Conservation (phyloP, 2,888 invertebrate genomes). For the Emmelina monodactyla region DNA sequence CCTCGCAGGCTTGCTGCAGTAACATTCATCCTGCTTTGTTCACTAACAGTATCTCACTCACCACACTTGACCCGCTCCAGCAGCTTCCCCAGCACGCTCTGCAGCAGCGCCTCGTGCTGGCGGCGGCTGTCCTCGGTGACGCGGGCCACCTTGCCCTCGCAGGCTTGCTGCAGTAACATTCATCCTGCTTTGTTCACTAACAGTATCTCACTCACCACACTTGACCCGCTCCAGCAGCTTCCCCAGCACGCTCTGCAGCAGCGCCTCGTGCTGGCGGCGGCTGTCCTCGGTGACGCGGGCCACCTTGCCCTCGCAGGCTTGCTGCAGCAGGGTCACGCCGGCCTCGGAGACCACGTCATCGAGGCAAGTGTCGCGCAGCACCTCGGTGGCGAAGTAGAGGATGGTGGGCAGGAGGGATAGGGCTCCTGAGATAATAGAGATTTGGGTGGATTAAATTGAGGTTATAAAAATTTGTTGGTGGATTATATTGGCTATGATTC, state of each 20-base stretch:
- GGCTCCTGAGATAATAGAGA: slow-evolving; percentile 67
- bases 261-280: slow-evolving; percentile 76
- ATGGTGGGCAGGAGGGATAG: slow-evolving; percentile 89
- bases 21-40: slow-evolving; percentile 77
- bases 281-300: slow-evolving; percentile 73
- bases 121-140: slow-evolving; percentile 71
- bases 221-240: slow-evolving; percentile 91
- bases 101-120: slow-evolving; percentile 83
- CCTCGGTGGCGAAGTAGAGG: slow-evolving; percentile 88
- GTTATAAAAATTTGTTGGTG: no score
- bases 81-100: slow-evolving; percentile 88
- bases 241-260: slow-evolving; percentile 88
- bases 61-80: slow-evolving; percentile 90
- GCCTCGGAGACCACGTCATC: slow-evolving; percentile 70
- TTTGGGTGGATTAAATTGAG: no score
- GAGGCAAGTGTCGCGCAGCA: slow-evolving; percentile 83
- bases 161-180: slow-evolving; percentile 78
- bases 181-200: no score
- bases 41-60: no score
- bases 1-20: slow-evolving; percentile 79
- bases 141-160: slow-evolving; percentile 75
- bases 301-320: slow-evolving; percentile 78
- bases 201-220: slow-evolving; percentile 73
- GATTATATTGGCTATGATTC: no score
- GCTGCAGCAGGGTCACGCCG: slow-evolving; percentile 76